phyloP scores from a whole-genome alignment of 2,888 invertebrate genomes.

The Rhamphomyia laevipes region DNA sequence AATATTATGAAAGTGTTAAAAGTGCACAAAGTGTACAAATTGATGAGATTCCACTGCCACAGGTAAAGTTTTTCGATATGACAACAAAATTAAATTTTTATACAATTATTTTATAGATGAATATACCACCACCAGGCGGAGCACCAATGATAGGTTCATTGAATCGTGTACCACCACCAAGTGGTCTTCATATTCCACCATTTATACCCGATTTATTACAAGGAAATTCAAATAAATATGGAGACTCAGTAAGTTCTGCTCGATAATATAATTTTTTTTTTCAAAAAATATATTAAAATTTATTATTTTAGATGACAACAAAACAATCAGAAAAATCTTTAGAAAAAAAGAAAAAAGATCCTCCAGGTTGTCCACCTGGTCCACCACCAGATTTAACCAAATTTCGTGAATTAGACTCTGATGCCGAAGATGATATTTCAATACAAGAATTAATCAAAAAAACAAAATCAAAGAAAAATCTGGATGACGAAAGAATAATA shows the following conservation, averaged over 20 bases:
- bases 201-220: slow-evolving; percentile 15
- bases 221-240: not conserved
- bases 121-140: slow-evolving; percentile 43
- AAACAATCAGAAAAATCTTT: slow-evolving; percentile 20
- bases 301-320: too few relatives aligned
- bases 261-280: too few relatives aligned
- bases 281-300: too few relatives aligned
- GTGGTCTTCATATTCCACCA: slow-evolving; percentile 30
- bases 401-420: slow-evolving; percentile 47
- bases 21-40: slow-evolving; percentile 91
- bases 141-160: slow-evolving; percentile 46
- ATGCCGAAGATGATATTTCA: slow-evolving; percentile 32
- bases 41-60: slow-evolving; percentile 89
- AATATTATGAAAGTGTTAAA: slow-evolving; percentile 89
- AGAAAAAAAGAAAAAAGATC: slow-evolving; percentile 43
- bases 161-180: slow-evolving; percentile 31
- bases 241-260: not conserved
- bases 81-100: not conserved
- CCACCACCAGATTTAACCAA: slow-evolving; percentile 63
- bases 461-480: slow-evolving; percentile 29
- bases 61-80: slow-evolving; percentile 25
- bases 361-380: slow-evolving; percentile 80
- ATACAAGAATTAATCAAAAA: slow-evolving; percentile 18
- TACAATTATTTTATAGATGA: slow-evolving; percentile 5
- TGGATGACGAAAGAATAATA: slow-evolving; percentile 21